Evolutionary conservation across 2,797 vertebrate species (phyloP), one percentile per base, ranked within the genome.

Genomic region (Mormyrops attenuatus): DNA sequence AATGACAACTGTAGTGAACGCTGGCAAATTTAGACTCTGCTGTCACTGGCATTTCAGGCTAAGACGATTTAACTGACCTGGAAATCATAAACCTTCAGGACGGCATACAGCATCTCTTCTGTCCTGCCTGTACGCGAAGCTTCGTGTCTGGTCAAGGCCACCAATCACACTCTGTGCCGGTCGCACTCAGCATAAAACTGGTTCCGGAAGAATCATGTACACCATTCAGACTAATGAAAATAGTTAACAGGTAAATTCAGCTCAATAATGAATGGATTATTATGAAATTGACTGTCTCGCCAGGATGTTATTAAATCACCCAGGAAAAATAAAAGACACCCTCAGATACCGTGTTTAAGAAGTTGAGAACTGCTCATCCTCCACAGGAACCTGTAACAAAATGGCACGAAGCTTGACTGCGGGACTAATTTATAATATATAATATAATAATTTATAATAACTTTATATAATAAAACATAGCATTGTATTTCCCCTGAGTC

Each of bases 61-160:
- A 60, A 60, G 5, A 6, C 1, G 1, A n/a, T 60, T 13, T 30
- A 26, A 66, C 60, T 66, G 22, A 22, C 57, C 57, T 60, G 57
- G 7, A 30, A 66, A 30, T 66, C 73, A 44, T 82, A 84, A 44
- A 60, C 30, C 52, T 13, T 34, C 17, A 88, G n/a, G 53, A 84
- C 20, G 9, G n/a, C 52, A 9, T 34, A 22, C 60, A 88, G 57
- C 5, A 44, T 44, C 77, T 85, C 89, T 69, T 77, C 73, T 3
- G 13, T 66, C 77, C 66, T 88, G 3, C 77, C 87, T 1, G 89
- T 69, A 11, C 57, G 13, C 69, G 73, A 26, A 3, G 87, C 89
- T 47, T 52, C 73, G 8, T 88, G 41, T 30, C 87, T 88, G 87
- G 44, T 88, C 80, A 88, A 85, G 89, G 26, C 50, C 3, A 88